These are phyloP conservation scores for Carlito syrichta DNA, from an alignment of 2,113 vertebrate species.

Conservation along the genomic window DNA sequence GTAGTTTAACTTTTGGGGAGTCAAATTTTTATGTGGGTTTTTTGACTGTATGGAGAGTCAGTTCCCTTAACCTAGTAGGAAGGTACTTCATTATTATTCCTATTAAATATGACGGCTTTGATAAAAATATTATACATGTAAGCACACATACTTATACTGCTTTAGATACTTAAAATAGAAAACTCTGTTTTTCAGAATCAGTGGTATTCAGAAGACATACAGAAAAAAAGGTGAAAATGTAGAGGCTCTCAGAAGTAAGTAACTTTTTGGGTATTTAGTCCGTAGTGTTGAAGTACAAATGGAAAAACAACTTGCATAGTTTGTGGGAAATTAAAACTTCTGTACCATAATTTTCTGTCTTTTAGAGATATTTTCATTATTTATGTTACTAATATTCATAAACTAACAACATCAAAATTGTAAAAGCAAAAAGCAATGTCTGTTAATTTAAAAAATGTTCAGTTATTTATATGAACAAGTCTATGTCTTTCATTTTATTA, in stretches of 20 bases:
- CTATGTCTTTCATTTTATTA: not conserved
- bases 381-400: not conserved
- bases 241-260: constrained; percentile 93
- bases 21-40: not conserved
- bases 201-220: constrained; percentile 93
- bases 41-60: not conserved
- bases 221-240: constrained; percentile 90
- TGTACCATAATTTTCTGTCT: not conserved
- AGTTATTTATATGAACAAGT: not conserved
- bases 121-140: not conserved
- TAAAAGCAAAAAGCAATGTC: not conserved
- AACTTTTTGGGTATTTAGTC: constrained; percentile 36
- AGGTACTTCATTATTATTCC: not conserved
- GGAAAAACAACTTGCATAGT: not conserved
- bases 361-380: not conserved
- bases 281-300: not conserved
- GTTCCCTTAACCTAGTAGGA: not conserved
- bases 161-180: constrained; percentile 27
- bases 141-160: not conserved
- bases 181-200: constrained; percentile 88
- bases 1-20: not conserved
- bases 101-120: not conserved
- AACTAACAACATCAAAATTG: not conserved
- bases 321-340: not conserved
- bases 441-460: not conserved